Percentiles rank a stretch among this genome's conserved stretches.
These are phyloP conservation scores for Struthio camelus DNA, from an alignment of 2,113 vertebrate genomes.

Conservation along the genomic window DNA sequence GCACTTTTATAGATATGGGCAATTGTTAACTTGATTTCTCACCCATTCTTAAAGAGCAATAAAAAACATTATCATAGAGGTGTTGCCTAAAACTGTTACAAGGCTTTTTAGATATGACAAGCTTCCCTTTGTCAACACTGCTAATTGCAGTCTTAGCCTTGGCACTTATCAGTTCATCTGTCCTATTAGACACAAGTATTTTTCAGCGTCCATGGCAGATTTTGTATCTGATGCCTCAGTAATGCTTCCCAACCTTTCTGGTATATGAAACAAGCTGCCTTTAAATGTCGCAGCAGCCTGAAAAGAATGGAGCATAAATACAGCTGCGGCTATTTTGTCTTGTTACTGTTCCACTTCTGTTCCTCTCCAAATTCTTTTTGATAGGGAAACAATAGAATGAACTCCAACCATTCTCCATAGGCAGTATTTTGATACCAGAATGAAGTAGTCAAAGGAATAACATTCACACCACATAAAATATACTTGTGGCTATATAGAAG, in stretches of 20 bases:
- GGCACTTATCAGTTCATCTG: background rate
- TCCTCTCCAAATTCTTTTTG: background rate
- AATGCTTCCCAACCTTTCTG: background rate
- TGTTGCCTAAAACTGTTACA: background rate
- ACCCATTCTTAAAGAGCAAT: background rate
- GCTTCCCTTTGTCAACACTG: background rate
- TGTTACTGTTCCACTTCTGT: background rate
- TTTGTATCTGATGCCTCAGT: background rate
- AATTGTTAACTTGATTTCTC: background rate
- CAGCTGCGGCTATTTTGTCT: background rate
- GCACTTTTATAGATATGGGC: background rate
- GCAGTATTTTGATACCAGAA: background rate
- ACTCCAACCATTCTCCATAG: background rate
- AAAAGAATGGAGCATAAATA: background rate
- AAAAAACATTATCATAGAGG: background rate
- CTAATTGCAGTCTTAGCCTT: background rate
- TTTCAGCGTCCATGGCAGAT: background rate
- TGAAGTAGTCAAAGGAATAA: background rate
- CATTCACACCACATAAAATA: background rate
- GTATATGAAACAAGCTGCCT: background rate
- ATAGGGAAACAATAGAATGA: conserved; percentile 26
- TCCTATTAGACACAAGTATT: background rate
- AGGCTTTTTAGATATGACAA: background rate
- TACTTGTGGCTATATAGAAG: background rate
- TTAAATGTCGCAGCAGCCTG: background rate